Conservation (phyloP, 2,113 vertebrate genomes). For the Urocynchramus pylzowi region DNA sequence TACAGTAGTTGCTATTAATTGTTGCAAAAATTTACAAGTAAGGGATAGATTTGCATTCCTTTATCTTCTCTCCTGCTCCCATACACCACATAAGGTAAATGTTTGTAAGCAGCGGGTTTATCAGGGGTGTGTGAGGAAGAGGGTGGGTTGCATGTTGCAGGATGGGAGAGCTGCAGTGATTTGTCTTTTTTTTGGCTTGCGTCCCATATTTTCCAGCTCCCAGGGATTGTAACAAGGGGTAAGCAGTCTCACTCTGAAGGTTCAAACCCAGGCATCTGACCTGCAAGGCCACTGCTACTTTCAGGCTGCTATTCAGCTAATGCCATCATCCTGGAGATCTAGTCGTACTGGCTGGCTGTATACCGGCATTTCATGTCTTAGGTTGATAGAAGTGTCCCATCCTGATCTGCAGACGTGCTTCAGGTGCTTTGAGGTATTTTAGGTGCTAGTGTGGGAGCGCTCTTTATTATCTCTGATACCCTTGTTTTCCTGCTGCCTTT, state of each 20-base stretch:
- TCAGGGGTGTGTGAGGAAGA: fast-evolving
- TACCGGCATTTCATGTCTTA: not conserved
- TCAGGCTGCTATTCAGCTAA: not conserved
- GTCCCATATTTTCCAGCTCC: not conserved
- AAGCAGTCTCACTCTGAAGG: not conserved
- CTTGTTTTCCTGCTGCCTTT: not conserved
- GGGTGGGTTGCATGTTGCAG: not conserved
- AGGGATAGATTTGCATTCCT: not conserved
- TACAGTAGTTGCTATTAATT: not conserved
- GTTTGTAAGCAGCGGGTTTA: not conserved
- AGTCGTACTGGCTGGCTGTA: not conserved
- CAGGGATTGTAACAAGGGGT: not conserved
- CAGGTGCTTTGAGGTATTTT: not conserved
- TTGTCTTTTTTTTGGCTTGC: not conserved
- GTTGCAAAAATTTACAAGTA: not conserved
- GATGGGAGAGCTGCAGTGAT: not conserved
- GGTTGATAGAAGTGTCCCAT: not conserved
- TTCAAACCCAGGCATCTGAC: not conserved
- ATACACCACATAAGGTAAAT: not conserved
- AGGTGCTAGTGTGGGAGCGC: not conserved
- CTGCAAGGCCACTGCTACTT: not conserved
- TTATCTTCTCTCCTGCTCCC: not conserved
- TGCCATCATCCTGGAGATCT: not conserved
- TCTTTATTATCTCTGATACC: not conserved
- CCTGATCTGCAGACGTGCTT: not conserved